Percentiles rank a stretch among this genome's conserved stretches.
These are phyloP conservation scores for Halocynthia aurantium DNA, from an alignment of 23 tunicate genomes.

Conservation along the genomic window DNA sequence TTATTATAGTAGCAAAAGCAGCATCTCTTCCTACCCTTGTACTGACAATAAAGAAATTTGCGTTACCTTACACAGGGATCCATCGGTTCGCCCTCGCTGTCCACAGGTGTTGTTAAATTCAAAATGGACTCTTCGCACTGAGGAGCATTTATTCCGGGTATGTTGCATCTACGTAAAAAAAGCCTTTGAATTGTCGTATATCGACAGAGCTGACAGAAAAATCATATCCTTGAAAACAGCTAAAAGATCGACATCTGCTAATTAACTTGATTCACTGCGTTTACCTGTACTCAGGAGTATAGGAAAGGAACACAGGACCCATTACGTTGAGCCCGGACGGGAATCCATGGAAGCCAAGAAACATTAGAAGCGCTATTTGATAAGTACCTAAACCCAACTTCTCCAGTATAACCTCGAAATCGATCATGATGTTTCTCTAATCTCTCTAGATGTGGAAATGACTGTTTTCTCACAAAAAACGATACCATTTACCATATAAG, in stretches of 20 bases:
- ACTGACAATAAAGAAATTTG: background rate
- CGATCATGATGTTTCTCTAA: conserved; percentile 22
- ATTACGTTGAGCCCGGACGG: conserved; percentile 36
- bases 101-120: conserved; percentile 2
- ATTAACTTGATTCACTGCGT: background rate
- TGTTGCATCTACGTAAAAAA: conserved; percentile 22
- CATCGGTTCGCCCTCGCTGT: background rate
- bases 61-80: conserved; percentile 1
- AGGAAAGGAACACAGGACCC: conserved; percentile 48
- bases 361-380: conserved; percentile 27
- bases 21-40: background rate
- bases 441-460: too few species aligned
- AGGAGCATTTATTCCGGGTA: background rate
- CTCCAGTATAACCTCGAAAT: conserved; percentile 32
- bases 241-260: too few species aligned
- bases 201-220: too few species aligned
- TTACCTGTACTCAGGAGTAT: conserved; percentile 42
- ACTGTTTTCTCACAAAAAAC: too few species aligned
- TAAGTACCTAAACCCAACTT: conserved; percentile 46
- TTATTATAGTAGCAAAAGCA: too few species aligned
- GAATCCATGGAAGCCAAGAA: conserved; percentile 39
- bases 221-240: too few species aligned
- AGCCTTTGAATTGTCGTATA: too few species aligned
- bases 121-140: background rate
- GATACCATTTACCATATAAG: too few species aligned